Percentiles rank a stretch among this genome's conserved stretches.
Evolutionary conservation across 2,113 vertebrate genomes (phyloP).

Genomic region (Prinia subflava): DNA sequence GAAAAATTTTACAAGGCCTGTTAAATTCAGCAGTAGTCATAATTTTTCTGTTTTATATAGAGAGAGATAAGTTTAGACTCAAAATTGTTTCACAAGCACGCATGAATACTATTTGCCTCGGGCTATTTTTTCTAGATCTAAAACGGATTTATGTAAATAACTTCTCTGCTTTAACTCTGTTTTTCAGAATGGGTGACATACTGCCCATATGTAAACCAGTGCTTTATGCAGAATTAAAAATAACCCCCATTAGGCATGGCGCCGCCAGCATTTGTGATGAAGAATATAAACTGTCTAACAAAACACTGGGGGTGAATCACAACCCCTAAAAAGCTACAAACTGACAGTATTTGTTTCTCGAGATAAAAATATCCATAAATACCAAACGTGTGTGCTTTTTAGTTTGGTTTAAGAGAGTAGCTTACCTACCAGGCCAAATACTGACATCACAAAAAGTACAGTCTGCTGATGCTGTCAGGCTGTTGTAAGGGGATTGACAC

Average conservation of each 20-base stretch:
- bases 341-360: slow-evolving; percentile 28
- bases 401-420: slow-evolving; percentile 34
- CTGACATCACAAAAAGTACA: neutral
- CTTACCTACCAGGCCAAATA: slow-evolving; percentile 20
- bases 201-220: slow-evolving; percentile 28
- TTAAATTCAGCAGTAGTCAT: neutral
- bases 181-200: slow-evolving; percentile 21
- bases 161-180: neutral
- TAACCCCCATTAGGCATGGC: slow-evolving; percentile 32
- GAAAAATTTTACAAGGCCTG: slow-evolving; percentile 11
- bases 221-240: slow-evolving; percentile 47
- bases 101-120: neutral
- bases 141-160: slow-evolving; percentile 18
- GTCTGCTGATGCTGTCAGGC: neutral
- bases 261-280: neutral
- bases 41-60: neutral
- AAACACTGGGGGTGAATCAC: slow-evolving; percentile 38
- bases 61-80: slow-evolving; percentile 13
- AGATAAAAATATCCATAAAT: slow-evolving; percentile 51
- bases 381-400: slow-evolving; percentile 4
- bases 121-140: neutral
- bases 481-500: neutral
- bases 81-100: neutral
- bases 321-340: neutral
- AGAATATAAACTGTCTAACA: slow-evolving; percentile 36